Percentiles rank a stretch among this genome's conserved stretches.
Conservation (phyloP, 2,888 invertebrate genomes). For the Troglohyphantes excavatus region DNA sequence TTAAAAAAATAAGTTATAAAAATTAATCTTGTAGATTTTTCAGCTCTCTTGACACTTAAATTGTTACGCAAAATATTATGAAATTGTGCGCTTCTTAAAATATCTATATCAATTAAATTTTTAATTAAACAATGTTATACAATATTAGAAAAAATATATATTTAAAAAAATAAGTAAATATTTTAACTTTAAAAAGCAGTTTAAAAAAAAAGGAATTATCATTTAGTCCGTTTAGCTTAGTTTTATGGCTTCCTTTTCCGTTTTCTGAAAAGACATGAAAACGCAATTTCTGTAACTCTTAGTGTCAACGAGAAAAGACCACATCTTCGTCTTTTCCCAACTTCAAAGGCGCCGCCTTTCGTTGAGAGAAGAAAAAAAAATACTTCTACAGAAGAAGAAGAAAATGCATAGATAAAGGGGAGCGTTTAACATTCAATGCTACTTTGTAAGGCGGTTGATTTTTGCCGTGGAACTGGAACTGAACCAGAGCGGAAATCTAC, state of each 20-base stretch:
- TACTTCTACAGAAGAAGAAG: not conserved
- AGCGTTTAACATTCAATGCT: not conserved
- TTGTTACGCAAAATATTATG: no score
- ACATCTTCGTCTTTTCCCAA: conserved; percentile 1
- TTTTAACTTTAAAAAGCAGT: no score
- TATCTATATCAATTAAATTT: no score
- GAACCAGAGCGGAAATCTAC: not conserved
- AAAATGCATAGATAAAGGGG: conserved; percentile 15
- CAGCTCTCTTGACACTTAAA: no score
- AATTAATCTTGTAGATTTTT: no score
- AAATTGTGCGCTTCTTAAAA: no score
- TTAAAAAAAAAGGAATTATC: no score
- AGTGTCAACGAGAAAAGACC: conserved; percentile 19
- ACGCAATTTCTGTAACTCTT: conserved; percentile 10
- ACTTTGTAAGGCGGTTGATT: not conserved
- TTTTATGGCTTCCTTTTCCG: conserved; percentile 5
- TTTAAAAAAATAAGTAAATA: no score
- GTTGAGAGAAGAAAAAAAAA: not conserved
- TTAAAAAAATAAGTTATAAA: no score
- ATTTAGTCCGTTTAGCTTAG: no score
- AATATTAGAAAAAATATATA: no score
- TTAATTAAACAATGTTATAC: no score
- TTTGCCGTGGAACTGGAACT: not conserved
- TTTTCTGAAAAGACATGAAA: conserved; percentile 10
- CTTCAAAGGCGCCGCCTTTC: conserved; percentile 28